Conservation (phyloP, 2,888 invertebrate genomes). For the Theodoxus fluviatilis region DNA sequence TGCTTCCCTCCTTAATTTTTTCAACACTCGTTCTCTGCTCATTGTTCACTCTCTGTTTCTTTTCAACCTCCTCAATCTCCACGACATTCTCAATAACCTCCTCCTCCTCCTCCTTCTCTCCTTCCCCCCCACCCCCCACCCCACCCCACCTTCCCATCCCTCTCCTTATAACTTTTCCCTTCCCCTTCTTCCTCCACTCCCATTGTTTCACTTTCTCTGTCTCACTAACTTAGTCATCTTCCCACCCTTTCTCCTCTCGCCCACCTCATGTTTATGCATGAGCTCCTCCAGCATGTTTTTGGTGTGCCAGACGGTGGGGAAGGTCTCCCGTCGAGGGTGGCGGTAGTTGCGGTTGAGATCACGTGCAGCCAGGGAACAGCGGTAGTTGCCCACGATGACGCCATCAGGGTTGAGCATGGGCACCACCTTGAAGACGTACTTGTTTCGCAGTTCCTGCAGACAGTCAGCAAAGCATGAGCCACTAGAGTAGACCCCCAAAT, state of each 20-base stretch:
- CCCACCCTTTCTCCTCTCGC: background rate
- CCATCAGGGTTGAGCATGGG: slow-evolving; percentile 66
- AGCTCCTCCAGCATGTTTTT: slow-evolving; percentile 60
- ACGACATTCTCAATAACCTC: too few species aligned
- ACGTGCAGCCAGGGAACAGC: slow-evolving; percentile 60
- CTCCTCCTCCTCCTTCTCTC: too few species aligned
- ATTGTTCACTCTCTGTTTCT: too few species aligned
- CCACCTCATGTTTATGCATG: slow-evolving; percentile 50
- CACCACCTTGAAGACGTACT: slow-evolving; percentile 63
- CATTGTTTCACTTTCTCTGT: too few species aligned
- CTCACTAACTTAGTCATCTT: too few species aligned
- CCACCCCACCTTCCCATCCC: too few species aligned
- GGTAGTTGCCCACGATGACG: slow-evolving; percentile 65
- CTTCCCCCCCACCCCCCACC: too few species aligned
- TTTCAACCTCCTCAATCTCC: too few species aligned
- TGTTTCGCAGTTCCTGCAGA: slow-evolving; percentile 53
- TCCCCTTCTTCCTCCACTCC: too few species aligned
- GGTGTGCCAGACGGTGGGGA: slow-evolving; percentile 62
- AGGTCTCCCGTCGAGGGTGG: slow-evolving; percentile 59
- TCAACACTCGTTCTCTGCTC: too few species aligned
- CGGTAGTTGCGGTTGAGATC: slow-evolving; percentile 65
- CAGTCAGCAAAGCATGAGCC: background rate
- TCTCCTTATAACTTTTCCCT: too few species aligned
- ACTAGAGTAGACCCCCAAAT: background rate
- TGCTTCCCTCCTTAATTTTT: too few species aligned